These are phyloP conservation scores for Cebidichthys violaceus DNA, from an alignment of 2,113 vertebrate species.

Conservation along the genomic window DNA sequence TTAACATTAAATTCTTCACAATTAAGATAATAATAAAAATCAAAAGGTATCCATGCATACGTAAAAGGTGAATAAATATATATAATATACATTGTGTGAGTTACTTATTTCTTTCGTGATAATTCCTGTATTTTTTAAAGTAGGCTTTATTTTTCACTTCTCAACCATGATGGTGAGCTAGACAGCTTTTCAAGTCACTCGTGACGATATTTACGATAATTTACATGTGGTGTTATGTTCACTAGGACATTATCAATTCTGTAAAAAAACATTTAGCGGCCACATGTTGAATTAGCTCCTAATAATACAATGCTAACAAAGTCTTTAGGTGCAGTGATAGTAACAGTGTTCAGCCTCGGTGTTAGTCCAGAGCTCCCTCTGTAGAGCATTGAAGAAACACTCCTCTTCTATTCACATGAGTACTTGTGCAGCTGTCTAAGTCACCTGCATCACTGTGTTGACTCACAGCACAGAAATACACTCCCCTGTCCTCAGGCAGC, in stretches of 20 bases:
- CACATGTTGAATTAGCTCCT: neutral
- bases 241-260: neutral
- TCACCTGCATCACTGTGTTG: slow-evolving; percentile 29
- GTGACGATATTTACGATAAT: no score
- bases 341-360: neutral
- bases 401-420: neutral
- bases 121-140: no score
- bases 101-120: no score
- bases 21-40: no score
- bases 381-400: neutral
- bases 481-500: slow-evolving; percentile 28
- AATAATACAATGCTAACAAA: neutral
- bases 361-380: slow-evolving; percentile 9
- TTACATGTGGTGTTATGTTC: neutral
- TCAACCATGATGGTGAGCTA: no score
- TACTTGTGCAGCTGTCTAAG: slow-evolving; percentile 26
- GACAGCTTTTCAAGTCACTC: no score
- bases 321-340: neutral
- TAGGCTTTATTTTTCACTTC: no score
- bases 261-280: neutral
- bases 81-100: no score
- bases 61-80: no score
- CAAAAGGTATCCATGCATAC: no score
- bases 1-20: no score
- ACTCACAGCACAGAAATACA: slow-evolving; percentile 43